These are phyloP conservation scores for Rhipidura dahli DNA, from an alignment of 2,113 vertebrate species.

Conservation along the genomic window DNA sequence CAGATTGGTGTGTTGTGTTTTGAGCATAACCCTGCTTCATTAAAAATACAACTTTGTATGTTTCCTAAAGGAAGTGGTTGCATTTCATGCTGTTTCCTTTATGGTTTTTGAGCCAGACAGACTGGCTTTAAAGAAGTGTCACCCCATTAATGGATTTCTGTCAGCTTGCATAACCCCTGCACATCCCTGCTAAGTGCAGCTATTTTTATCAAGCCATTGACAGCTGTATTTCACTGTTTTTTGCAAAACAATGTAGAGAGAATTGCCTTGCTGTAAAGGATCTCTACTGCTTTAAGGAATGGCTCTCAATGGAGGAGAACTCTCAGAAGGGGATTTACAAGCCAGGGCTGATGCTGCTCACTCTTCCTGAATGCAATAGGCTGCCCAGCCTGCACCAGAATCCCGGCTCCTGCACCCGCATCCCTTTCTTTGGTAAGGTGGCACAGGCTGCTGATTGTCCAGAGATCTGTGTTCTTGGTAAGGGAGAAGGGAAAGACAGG, in stretches of 20 bases:
- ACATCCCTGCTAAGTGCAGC: not conserved
- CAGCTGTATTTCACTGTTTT: slow-evolving; percentile 56
- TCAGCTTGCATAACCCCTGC: not conserved
- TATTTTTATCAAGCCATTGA: slow-evolving; percentile 3
- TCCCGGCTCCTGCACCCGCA: slow-evolving; percentile 77
- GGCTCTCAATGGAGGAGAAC: slow-evolving; percentile 80
- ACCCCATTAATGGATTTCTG: not conserved
- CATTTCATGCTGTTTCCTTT: not conserved
- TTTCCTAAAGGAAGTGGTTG: not conserved
- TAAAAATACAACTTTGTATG: not conserved
- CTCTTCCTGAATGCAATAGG: slow-evolving; percentile 82
- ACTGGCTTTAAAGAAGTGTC: not conserved
- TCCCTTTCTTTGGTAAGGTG: slow-evolving; percentile 87
- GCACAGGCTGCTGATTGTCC: fast-evolving
- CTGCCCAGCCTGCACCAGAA: slow-evolving; percentile 84
- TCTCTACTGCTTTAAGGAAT: slow-evolving; percentile 93
- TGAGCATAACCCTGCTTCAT: not conserved
- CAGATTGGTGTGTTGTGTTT: not conserved
- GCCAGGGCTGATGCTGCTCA: slow-evolving; percentile 67
- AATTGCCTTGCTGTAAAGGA: slow-evolving; percentile 94
- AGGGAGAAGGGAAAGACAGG: fast-evolving
- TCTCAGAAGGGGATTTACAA: slow-evolving; percentile 73
- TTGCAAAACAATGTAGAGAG: slow-evolving; percentile 79
- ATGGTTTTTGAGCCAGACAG: not conserved
- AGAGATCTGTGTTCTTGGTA: not conserved